Conservation (phyloP, 2,113 vertebrate species). For the Tringa solitaria region DNA sequence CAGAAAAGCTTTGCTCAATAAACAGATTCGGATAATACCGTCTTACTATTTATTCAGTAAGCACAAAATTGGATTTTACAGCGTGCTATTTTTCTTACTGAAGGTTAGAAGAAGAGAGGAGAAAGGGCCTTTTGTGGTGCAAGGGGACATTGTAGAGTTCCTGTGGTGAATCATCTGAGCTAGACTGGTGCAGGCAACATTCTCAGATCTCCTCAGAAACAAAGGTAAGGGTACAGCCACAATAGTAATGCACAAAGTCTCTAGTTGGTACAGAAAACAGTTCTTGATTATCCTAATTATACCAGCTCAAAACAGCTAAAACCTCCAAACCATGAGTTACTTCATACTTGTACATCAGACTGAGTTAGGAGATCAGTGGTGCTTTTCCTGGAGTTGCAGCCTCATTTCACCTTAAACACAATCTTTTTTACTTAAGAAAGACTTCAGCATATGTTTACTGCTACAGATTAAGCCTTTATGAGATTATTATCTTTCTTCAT, state of each 20-base stretch:
- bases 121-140: not conserved
- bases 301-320: not conserved
- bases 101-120: not conserved
- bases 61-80: not conserved
- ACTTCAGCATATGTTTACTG: not conserved
- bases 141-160: not conserved
- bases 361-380: not conserved
- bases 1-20: not conserved
- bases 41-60: not conserved
- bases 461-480: not conserved
- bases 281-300: not conserved
- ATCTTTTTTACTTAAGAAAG: not conserved
- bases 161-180: not conserved
- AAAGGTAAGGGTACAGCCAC: not conserved
- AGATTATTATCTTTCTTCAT: not conserved
- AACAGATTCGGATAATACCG: not conserved
- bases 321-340: not conserved
- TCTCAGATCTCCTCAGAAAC: not conserved
- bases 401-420: not conserved
- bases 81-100: not conserved
- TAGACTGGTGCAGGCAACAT: not conserved
- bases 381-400: not conserved
- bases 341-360: not conserved
- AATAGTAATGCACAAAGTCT: not conserved
- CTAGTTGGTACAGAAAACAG: not conserved